Conservation (phyloP, 1,140 invertebrate genomes). For the Drosophila dunni region DNA sequence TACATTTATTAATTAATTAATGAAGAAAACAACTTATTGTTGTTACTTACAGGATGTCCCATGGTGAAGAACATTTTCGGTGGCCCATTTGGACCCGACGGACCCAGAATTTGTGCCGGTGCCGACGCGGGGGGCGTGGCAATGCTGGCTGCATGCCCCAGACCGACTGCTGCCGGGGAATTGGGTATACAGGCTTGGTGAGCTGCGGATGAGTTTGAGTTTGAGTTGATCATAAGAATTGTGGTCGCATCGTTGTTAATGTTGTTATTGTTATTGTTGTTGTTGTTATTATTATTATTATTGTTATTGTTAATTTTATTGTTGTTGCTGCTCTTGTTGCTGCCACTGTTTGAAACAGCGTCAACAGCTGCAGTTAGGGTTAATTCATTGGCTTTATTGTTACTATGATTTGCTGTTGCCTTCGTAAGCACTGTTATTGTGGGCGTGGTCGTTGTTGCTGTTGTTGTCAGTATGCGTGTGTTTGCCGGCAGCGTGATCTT, state of each 20-base stretch:
- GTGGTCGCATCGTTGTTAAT: slow-evolving; percentile 47
- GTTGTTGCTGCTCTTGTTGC: slow-evolving; percentile 17
- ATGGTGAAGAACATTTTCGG: slow-evolving; percentile 75
- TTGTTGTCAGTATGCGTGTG: slow-evolving; percentile 74
- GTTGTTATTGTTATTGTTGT: slow-evolving; percentile 43
- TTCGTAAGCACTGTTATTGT: slow-evolving; percentile 72
- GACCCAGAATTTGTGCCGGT: slow-evolving; percentile 64
- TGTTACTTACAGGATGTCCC: slow-evolving; percentile 68
- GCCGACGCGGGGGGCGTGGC: slow-evolving; percentile 70
- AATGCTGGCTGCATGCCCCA: slow-evolving; percentile 68
- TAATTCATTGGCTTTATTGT: slow-evolving; percentile 74
- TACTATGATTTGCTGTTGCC: slow-evolving; percentile 62
- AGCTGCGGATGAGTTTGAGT: slow-evolving; percentile 68
- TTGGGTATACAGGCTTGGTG: slow-evolving; percentile 76
- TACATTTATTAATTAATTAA: background rate
- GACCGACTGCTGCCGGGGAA: slow-evolving; percentile 68
- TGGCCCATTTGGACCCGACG: slow-evolving; percentile 40
- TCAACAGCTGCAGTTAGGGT: slow-evolving; percentile 57
- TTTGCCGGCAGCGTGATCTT: slow-evolving; percentile 79
- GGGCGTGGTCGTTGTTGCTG: slow-evolving; percentile 43
- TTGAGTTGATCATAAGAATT: slow-evolving; percentile 75
- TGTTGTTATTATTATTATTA: slow-evolving; percentile 38
- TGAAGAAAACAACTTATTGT: background rate
- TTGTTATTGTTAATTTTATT: slow-evolving; percentile 53
- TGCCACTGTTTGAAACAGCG: background rate